Evolutionary conservation across 2,888 invertebrate genomes (phyloP).

Genomic region (Phyllotreta striolata): DNA sequence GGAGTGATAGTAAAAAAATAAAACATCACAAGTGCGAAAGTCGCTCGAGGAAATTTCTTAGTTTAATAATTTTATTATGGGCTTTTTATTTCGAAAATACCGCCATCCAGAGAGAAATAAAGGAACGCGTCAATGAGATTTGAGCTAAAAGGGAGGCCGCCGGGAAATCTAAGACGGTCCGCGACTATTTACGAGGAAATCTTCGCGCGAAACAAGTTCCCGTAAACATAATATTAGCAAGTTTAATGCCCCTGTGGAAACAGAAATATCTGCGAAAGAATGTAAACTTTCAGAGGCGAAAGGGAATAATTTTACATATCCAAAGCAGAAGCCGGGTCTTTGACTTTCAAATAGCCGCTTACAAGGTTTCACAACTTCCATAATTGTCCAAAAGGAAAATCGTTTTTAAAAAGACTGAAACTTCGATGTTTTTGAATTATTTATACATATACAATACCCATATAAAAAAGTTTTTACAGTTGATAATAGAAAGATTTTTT

Average conservation of each 20-base stretch:
- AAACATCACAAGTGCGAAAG: neutral
- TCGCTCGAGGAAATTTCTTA: conserved; percentile 5
- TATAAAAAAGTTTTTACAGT: too few relatives aligned
- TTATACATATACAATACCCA: too few relatives aligned
- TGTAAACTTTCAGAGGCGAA: conserved; percentile 7
- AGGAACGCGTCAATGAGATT: conserved; percentile 16
- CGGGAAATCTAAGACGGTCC: conserved; percentile 34
- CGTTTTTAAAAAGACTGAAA: too few relatives aligned
- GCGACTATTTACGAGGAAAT: conserved; percentile 32
- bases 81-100: neutral
- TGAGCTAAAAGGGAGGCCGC: conserved; percentile 28
- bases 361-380: too few relatives aligned
- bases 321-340: neutral
- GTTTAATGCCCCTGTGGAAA: conserved; percentile 23
- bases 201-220: conserved; percentile 25
- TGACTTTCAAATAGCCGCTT: neutral
- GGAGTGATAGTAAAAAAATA: too few relatives aligned
- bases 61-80: conserved; percentile 6
- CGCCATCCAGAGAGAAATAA: conserved; percentile 14
- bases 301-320: conserved; percentile 18
- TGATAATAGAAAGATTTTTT: too few relatives aligned
- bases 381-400: too few relatives aligned
- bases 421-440: too few relatives aligned
- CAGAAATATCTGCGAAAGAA: conserved; percentile 22
- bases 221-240: conserved; percentile 32